These are phyloP conservation scores for Thaumatotibia leucotreta DNA, from an alignment of 1,140 invertebrate species.

Conservation along the genomic window DNA sequence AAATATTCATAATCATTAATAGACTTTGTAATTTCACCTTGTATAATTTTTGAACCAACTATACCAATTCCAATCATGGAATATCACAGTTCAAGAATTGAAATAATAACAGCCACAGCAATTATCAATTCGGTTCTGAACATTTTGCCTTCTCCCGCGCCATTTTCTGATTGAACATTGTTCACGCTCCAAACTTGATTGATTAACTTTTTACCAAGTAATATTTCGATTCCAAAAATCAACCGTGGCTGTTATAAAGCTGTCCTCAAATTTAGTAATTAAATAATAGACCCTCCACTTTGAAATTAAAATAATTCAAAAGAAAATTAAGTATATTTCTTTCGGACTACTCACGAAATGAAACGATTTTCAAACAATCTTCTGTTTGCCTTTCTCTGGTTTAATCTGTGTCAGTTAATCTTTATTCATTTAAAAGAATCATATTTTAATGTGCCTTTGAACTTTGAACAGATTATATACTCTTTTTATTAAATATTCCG, in stretches of 20 bases:
- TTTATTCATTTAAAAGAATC: background rate
- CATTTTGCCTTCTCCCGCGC: background rate
- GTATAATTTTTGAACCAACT: too few species aligned
- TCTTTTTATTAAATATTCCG: background rate
- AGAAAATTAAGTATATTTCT: background rate
- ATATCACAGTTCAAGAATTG: background rate
- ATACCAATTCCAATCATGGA: too few species aligned
- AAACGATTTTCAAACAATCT: background rate
- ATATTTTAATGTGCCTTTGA: background rate
- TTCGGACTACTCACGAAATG: background rate
- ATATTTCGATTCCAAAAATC: background rate
- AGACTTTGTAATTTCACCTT: too few species aligned
- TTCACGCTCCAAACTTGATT: background rate
- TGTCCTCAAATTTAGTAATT: background rate
- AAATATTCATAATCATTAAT: too few species aligned
- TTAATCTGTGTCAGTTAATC: background rate
- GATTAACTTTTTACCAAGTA: background rate
- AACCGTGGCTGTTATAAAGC: background rate
- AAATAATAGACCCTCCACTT: background rate
- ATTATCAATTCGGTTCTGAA: background rate
- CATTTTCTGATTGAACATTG: background rate
- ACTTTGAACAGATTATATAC: too few species aligned
- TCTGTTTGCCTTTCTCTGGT: background rate
- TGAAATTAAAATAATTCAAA: background rate
- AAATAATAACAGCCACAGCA: background rate